Percentiles rank a stretch among this genome's conserved stretches.
phyloP scores from a whole-genome alignment of 2,888 invertebrate genomes.

The Lycia hirtaria region DNA sequence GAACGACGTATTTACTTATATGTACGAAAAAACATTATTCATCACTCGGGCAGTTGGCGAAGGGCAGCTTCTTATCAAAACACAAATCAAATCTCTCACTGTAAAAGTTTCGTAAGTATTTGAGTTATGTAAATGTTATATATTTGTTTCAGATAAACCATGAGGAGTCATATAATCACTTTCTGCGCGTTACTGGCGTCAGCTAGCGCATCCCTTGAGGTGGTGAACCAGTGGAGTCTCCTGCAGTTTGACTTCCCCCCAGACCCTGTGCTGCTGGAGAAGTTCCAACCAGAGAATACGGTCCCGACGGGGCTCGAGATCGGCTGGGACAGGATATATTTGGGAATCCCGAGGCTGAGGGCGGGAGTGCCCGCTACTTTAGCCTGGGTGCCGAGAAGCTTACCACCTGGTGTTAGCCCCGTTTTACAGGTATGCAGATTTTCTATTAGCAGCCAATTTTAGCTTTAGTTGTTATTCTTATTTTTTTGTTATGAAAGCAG shows the following conservation, averaged over 20 bases:
- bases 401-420: slow-evolving; percentile 89
- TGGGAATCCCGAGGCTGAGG: slow-evolving; percentile 91
- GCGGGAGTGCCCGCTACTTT: slow-evolving; percentile 92
- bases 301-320: slow-evolving; percentile 92
- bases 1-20: too few species aligned
- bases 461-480: too few species aligned
- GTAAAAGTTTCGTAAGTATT: too few species aligned
- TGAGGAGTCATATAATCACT: slow-evolving; percentile 57
- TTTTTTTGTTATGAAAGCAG: too few species aligned
- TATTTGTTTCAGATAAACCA: slow-evolving; percentile 47
- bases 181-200: slow-evolving; percentile 64
- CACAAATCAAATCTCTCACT: too few species aligned
- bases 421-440: slow-evolving; percentile 86
- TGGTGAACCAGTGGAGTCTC: slow-evolving; percentile 89
- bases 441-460: too few species aligned
- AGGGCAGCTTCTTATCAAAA: too few species aligned
- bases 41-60: too few species aligned
- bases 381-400: slow-evolving; percentile 87
- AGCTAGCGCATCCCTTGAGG: slow-evolving; percentile 82
- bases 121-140: not conserved
- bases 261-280: slow-evolving; percentile 83
- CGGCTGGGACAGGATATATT: slow-evolving; percentile 88
- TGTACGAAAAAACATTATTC: too few species aligned
- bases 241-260: slow-evolving; percentile 88
- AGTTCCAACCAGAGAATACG: slow-evolving; percentile 89